Evolutionary conservation across 2,888 invertebrate species (phyloP).

Genomic region (Portevinia maculata): DNA sequence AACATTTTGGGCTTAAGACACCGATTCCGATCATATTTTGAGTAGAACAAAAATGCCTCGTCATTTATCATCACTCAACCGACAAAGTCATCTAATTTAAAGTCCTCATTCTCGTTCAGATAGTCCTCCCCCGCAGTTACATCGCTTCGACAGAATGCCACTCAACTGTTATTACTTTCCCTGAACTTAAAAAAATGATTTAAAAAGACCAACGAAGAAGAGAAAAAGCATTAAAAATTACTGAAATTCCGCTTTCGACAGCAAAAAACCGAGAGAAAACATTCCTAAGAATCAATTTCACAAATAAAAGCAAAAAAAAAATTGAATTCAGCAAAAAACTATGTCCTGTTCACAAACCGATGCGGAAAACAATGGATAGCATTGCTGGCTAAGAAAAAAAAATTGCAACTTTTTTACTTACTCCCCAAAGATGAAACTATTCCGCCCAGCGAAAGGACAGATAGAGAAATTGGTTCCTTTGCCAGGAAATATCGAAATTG

Average conservation of each 20-base stretch:
- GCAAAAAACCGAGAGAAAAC: conserved; percentile 53
- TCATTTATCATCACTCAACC: conserved; percentile 22
- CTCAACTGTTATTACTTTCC: conserved; percentile 35
- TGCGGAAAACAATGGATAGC: conserved; percentile 54
- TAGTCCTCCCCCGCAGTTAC: conserved; percentile 4
- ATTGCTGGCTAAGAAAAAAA: conserved; percentile 5
- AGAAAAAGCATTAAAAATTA: conserved; percentile 34
- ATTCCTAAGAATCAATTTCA: conserved; percentile 62
- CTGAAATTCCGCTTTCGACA: conserved; percentile 47
- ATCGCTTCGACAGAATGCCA: conserved; percentile 7
- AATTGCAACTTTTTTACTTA: conserved; percentile 7
- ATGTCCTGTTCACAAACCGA: conserved; percentile 52
- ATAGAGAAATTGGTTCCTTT: conserved; percentile 67
- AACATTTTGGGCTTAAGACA: too few relatives aligned
- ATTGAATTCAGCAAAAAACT: too few relatives aligned
- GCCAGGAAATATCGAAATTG: conserved; percentile 71
- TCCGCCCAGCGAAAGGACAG: conserved; percentile 22
- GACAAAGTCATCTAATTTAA: conserved; percentile 2
- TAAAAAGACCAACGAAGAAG: conserved; percentile 30
- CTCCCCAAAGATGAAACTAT: conserved; percentile 22
- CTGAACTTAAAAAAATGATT: not conserved
- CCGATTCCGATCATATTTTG: too few relatives aligned
- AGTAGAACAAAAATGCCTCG: not conserved
- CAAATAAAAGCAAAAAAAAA: conserved; percentile 20
- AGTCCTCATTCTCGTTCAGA: not conserved